Evolutionary conservation across 2,113 vertebrate genomes (phyloP), one percentile per base, ranked within the genome.

Genomic region (Noturus placidus): DNA sequence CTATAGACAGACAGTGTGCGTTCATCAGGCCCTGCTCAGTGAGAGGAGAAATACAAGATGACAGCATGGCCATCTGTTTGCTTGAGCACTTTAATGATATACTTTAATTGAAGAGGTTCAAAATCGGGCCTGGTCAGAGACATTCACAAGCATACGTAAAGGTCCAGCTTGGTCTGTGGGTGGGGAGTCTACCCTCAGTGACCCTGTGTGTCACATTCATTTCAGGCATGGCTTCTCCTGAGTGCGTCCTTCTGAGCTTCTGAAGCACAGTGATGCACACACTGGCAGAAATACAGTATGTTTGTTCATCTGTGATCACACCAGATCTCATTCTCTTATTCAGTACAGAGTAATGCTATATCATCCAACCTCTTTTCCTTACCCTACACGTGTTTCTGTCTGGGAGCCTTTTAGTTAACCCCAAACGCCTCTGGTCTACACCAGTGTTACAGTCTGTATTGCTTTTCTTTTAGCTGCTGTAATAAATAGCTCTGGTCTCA

Each of bases 281-380:
- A 57, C 81, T 65, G 81, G 89, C 69, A 88, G 89, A 76, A 54
- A 89, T 91, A 90, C 92, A 93, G n/a, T 93, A 93, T 93, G 92
- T 92, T 87, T 78, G 83, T 88, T 89, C 59, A 85, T 93, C 91
- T 91, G 90, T 89, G 91, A 91, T 87, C 83, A 89, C 84, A 87
- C 14, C 84, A 59, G 52, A 87, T 46, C 27, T 78, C 83, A 67
- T 61, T 52, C 42, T n/a, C n/a, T 80, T 27, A 65, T 30, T 67
- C 52, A 8, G 10, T n/a, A 57, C 56, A 61, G 22, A 61, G 15
- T 19, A 5, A 72, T 83, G 38, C 90, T 91, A 92, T 92, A 91
- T 93, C 90, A 90, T 77, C 86, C 65, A 30, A 65, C 84, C 85
- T 69, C 52, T 70, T 86, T 52, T 83, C n/a, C 46, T 56, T 80